phyloP scores from a whole-genome alignment of 2,797 vertebrate genomes.

The Parauchenoglanis ngamensis region DNA sequence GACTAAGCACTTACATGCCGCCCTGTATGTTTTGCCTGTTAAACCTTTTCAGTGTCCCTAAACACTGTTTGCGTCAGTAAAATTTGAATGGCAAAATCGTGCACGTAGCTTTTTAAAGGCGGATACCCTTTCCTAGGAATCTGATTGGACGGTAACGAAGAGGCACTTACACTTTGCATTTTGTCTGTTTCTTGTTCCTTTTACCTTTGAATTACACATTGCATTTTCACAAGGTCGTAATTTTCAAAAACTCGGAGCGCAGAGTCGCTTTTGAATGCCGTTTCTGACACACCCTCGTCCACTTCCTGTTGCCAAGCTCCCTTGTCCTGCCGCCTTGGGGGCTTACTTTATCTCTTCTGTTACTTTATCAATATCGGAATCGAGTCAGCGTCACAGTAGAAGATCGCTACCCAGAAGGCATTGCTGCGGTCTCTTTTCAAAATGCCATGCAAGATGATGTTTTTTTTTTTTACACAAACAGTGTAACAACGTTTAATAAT shows the following conservation, averaged over 20 bases:
- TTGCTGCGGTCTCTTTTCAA: not conserved
- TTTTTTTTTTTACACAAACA: not conserved
- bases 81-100: not conserved
- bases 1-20: too few species aligned
- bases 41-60: not conserved
- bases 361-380: not conserved
- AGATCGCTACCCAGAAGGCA: not conserved
- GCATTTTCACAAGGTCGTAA: not conserved
- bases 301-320: not conserved
- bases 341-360: not conserved
- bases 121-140: not conserved
- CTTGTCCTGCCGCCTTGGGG: not conserved
- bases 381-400: not conserved
- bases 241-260: not conserved
- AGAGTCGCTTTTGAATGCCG: not conserved
- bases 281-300: not conserved
- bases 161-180: not conserved
- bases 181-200: not conserved
- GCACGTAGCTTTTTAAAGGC: conserved; percentile 6
- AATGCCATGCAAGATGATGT: not conserved
- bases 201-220: not conserved
- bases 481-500: not conserved
- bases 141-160: not conserved
- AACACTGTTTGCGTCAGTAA: not conserved
- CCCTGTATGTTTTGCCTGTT: not conserved